Percentiles rank a stretch among this genome's conserved stretches.
These are phyloP conservation scores for Eustalomyia histrio DNA, from an alignment of 2,888 invertebrate species.

Conservation along the genomic window DNA sequence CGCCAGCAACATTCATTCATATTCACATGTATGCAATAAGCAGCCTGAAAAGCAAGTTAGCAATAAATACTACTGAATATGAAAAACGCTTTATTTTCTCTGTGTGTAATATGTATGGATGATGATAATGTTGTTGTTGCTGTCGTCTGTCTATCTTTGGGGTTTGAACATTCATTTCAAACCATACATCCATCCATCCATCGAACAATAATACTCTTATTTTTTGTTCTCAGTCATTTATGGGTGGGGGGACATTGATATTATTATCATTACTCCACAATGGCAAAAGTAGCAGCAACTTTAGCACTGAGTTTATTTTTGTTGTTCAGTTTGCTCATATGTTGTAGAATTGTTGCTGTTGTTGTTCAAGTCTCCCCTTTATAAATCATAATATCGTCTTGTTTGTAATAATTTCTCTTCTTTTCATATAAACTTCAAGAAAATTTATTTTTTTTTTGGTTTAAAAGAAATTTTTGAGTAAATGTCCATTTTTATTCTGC, in stretches of 20 bases:
- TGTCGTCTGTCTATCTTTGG: constrained; percentile 60
- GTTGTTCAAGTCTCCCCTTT: constrained; percentile 40
- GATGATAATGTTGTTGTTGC: constrained; percentile 52
- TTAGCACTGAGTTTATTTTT: constrained; percentile 39
- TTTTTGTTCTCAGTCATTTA: constrained; percentile 53
- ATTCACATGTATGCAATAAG: background rate
- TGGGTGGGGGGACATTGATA: constrained; percentile 58
- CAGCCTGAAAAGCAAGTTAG: background rate
- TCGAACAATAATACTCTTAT: constrained; percentile 17
- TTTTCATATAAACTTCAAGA: constrained; percentile 29
- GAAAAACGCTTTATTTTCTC: constrained; percentile 17
- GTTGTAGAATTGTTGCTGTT: constrained; percentile 17
- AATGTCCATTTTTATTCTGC: constrained; percentile 58
- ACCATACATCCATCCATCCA: constrained; percentile 10
- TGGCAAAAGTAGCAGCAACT: constrained; percentile 37
- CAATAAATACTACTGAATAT: constrained; percentile 6
- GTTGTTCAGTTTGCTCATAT: constrained; percentile 24
- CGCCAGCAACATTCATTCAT: constrained; percentile 44
- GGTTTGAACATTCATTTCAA: constrained; percentile 62
- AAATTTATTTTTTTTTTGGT: constrained; percentile 23
- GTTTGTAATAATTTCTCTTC: constrained; percentile 23
- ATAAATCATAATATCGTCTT: constrained; percentile 61
- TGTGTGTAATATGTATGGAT: constrained; percentile 4
- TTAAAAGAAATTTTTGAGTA: constrained; percentile 53
- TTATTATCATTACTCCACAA: constrained; percentile 56